Percentiles rank a stretch among this genome's conserved stretches.
Conservation (phyloP, 1,140 invertebrate species). For the Aphidius gifuensis region DNA sequence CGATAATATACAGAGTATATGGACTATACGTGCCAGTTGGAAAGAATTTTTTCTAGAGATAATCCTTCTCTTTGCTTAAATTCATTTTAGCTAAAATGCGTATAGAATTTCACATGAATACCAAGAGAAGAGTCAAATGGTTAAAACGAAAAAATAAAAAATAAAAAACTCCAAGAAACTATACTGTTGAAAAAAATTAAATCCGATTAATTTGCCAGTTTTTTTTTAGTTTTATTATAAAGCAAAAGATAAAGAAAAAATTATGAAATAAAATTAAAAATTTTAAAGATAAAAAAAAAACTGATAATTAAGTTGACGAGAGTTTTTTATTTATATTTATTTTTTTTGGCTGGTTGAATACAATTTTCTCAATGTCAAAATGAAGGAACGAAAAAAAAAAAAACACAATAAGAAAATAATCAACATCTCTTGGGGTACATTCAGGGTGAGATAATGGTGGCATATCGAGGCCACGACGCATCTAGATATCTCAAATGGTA, state of each 20-base stretch:
- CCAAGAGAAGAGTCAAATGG: constrained; percentile 1
- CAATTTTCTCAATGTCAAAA: too few relatives aligned
- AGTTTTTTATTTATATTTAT: too few relatives aligned
- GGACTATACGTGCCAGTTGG: neutral
- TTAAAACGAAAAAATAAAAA: neutral
- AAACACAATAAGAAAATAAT: too few relatives aligned
- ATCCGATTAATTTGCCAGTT: constrained; percentile 25
- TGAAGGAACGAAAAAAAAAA: too few relatives aligned
- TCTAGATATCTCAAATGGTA: constrained; percentile 8
- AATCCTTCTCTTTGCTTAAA: constrained; percentile 5
- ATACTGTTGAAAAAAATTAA: constrained; percentile 14
- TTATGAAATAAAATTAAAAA: too few relatives aligned
- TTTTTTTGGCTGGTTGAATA: too few relatives aligned
- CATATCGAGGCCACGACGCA: constrained; percentile 2
- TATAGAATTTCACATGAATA: too few relatives aligned
- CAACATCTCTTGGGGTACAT: too few relatives aligned
- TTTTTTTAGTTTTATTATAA: neutral
- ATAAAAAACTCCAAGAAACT: constrained; percentile 13
- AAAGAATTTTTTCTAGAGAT: constrained; percentile 16
- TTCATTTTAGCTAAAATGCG: too few relatives aligned
- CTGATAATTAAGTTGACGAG: too few relatives aligned
- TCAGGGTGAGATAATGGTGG: neutral
- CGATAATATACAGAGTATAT: constrained; percentile 6
- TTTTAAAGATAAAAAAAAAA: too few relatives aligned
- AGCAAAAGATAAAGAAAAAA: too few relatives aligned